Base-by-base conservation (phyloP, 2,797 vertebrate species). In the Acanthurus leucopareius region DNA sequence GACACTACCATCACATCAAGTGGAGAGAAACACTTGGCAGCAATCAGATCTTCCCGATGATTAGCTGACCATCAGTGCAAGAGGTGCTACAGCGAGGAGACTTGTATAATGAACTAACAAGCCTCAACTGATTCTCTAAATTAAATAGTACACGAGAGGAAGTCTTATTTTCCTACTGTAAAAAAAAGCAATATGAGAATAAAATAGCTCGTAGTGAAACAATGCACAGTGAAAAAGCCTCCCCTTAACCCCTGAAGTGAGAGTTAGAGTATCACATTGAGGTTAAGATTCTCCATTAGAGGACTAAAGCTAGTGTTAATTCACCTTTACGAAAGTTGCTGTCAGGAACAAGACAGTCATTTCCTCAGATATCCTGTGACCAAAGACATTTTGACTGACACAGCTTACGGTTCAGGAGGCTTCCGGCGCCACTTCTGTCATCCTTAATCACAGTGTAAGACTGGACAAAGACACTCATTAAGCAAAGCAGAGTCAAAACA, bases 401-500 rank as follows among this genome's bases (percentile, higher is more conserved):
- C 57, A 19, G 38, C 69, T 67, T 53, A 38, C 44, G 47, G 49
- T 61, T 79, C 28, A 47, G 57, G 52, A 64, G 49, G 69, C 77
- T 72, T 45, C 64, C 28, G 44, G 70, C 32, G 0, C 3, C 10
- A 7, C 49, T 73, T 79, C 69, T 91, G 82, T 91, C 91, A 83
- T 52, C 77, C 77, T 89, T 88, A 90, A 94, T 94, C 86, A 93
- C 86, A 67, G 65, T 22, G 38, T 64, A 75, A 83, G 88, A 91
- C 86, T 84, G 88, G 87, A 80, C 85, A 84, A 83, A 83, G 70
- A 90, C 60, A 51, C 69, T 88, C 86, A 90, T 94, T 92, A 91
- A 90, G 89, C 74, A 83, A 90, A 92, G 88, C 73, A 51, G 84
- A 87, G 80, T 75, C 82, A 92, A 93, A 93, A 94, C 90, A 91